Conservation (phyloP, 1,140 invertebrate species). For the Adelges cooleyi region DNA sequence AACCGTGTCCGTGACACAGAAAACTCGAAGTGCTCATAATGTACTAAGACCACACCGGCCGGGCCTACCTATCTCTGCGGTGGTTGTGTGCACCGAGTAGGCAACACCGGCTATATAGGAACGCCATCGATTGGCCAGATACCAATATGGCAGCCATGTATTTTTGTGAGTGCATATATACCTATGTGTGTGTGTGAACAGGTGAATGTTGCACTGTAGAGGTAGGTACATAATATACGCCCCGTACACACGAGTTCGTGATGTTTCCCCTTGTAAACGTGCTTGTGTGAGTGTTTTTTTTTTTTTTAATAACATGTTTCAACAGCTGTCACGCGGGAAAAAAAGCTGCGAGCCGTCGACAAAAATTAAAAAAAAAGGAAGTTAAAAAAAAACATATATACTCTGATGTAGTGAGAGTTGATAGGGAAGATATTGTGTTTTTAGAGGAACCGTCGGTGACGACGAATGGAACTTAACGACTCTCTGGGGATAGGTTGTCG, state of each 20-base stretch:
- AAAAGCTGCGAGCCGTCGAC: not conserved
- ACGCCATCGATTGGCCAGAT: constrained; percentile 18
- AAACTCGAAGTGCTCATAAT: no score
- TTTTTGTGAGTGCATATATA: no score
- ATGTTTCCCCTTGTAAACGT: no score
- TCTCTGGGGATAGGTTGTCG: constrained; percentile 17
- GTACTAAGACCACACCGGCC: no score
- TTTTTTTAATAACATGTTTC: no score
- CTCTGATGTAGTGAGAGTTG: not conserved
- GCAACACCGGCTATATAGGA: not conserved
- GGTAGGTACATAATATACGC: no score
- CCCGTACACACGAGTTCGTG: no score
- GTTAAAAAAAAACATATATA: not conserved
- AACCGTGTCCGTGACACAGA: no score
- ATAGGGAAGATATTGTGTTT: not conserved
- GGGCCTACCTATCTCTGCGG: not conserved
- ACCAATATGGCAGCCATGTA: constrained; percentile 13
- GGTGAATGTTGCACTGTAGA: not conserved
- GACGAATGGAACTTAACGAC: not conserved
- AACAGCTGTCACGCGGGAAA: no score
- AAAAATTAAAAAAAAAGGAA: not conserved
- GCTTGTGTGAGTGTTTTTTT: no score
- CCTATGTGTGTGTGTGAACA: not conserved
- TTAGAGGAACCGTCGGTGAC: not conserved
- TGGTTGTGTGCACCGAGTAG: not conserved